Evolutionary conservation across 2,113 vertebrate genomes (phyloP).

Genomic region (Syrrhaptes paradoxus): DNA sequence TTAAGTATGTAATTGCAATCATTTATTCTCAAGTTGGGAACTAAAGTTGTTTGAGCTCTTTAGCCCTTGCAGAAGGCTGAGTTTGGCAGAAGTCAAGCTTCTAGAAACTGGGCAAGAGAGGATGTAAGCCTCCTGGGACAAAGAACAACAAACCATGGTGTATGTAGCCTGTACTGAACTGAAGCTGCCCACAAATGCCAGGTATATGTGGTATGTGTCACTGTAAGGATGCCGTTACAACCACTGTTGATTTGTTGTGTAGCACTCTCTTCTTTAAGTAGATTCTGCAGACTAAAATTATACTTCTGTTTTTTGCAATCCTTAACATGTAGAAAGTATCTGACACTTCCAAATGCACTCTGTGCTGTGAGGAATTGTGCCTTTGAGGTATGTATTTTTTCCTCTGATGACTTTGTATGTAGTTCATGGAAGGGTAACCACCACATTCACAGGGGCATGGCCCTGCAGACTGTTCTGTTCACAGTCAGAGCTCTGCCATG

Average conservation of each 20-base stretch:
- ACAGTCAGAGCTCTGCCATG: not conserved
- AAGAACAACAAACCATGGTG: not conserved
- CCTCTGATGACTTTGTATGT: not conserved
- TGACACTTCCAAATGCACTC: not conserved
- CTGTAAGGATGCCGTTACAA: not conserved
- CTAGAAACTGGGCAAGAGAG: not conserved
- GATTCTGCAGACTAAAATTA: not conserved
- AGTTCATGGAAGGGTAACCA: not conserved
- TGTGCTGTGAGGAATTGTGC: not conserved
- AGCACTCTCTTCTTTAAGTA: not conserved
- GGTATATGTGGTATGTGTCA: not conserved
- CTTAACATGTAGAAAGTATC: not conserved
- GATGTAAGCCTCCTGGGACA: not conserved
- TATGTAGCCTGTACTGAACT: fast-evolving
- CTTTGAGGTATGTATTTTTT: not conserved
- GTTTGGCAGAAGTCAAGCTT: not conserved
- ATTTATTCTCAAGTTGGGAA: not conserved
- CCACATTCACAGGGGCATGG: too few species aligned
- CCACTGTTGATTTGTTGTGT: not conserved
- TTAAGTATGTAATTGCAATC: not conserved
- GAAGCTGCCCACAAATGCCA: not conserved
- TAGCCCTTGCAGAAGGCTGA: not conserved
- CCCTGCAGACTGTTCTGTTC: not conserved
- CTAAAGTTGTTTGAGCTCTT: not conserved
- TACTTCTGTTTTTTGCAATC: not conserved